These are phyloP conservation scores for Nixonia krombeini DNA, from an alignment of 1,140 invertebrate genomes.

Conservation along the genomic window DNA sequence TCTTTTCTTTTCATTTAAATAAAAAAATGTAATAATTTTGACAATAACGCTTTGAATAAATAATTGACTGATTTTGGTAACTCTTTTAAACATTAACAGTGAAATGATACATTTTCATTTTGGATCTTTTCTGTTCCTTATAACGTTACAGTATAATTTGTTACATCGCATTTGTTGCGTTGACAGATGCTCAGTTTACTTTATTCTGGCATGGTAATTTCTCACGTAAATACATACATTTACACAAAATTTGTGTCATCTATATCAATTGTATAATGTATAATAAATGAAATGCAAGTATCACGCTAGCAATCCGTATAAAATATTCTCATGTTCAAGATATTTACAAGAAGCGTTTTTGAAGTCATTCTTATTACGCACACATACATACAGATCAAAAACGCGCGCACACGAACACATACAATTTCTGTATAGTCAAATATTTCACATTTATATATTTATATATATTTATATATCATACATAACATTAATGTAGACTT, in stretches of 20 bases:
- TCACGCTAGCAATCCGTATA: slow-evolving; percentile 65
- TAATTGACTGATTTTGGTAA: too few species aligned
- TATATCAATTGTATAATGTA: slow-evolving; percentile 43
- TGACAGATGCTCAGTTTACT: slow-evolving; percentile 57
- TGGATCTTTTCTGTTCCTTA: too few species aligned
- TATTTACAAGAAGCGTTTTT: slow-evolving; percentile 57
- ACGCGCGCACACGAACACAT: slow-evolving; percentile 22
- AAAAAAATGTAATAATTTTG: too few species aligned
- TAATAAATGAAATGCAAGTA: slow-evolving; percentile 38
- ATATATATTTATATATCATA: slow-evolving; percentile 42
- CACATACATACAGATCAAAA: slow-evolving; percentile 16
- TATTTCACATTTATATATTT: slow-evolving; percentile 28
- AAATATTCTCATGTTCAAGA: slow-evolving; percentile 63
- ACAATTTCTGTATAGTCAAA: slow-evolving; percentile 42
- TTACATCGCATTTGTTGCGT: too few species aligned
- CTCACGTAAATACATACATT: slow-evolving; percentile 18
- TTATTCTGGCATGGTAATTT: slow-evolving; percentile 47
- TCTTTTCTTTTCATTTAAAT: slow-evolving; percentile 11
- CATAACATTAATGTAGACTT: slow-evolving; percentile 41
- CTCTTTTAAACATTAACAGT: too few species aligned
- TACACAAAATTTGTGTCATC: slow-evolving; percentile 23
- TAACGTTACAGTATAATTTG: too few species aligned
- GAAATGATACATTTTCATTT: too few species aligned
- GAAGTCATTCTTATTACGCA: slow-evolving; percentile 31
- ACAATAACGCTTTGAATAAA: too few species aligned